Conservation (phyloP, 2,888 invertebrate genomes). For the Rhagium mordax region DNA sequence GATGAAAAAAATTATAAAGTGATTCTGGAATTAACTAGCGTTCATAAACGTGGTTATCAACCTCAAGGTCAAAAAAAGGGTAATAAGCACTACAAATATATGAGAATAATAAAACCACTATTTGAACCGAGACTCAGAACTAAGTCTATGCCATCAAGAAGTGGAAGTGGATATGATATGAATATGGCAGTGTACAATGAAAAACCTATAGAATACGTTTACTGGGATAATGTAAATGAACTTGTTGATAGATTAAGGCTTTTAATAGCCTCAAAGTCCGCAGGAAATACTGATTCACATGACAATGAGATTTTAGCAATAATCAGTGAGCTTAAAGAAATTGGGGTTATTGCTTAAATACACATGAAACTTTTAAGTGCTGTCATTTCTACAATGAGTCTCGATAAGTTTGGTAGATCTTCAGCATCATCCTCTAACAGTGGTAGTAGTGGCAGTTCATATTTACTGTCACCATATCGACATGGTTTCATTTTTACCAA, state of each 20-base stretch:
- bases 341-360: background rate
- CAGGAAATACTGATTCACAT: background rate
- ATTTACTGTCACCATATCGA: background rate
- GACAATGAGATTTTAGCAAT: background rate
- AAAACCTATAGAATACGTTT: constrained; percentile 38
- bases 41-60: background rate
- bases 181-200: background rate
- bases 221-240: constrained; percentile 51
- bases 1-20: background rate
- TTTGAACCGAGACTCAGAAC: background rate
- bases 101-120: background rate
- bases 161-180: background rate
- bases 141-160: background rate
- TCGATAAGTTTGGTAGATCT: background rate
- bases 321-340: background rate
- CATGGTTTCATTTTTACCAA: constrained; percentile 3
- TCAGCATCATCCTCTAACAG: background rate
- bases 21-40: background rate
- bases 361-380: background rate
- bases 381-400: background rate
- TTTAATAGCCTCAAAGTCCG: too few species aligned
- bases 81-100: background rate
- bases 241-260: constrained; percentile 58
- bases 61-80: background rate
- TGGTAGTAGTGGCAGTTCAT: background rate